Evolutionary conservation across 2,797 vertebrate genomes (phyloP).

Genomic region (Malacoctenus gilli): DNA sequence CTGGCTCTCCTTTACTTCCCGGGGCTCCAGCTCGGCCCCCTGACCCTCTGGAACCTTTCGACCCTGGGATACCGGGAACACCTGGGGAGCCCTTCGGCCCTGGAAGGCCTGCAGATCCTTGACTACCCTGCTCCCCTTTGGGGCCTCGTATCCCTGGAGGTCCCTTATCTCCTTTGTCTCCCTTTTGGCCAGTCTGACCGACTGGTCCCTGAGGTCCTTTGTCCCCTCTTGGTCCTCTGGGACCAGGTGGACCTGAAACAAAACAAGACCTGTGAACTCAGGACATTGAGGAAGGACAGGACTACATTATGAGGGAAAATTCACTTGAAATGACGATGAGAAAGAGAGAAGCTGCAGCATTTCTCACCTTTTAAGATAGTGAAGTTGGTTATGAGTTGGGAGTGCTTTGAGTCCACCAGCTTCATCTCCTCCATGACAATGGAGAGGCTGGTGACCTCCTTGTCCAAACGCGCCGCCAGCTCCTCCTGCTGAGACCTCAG

Average conservation of each 20-base stretch:
- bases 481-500: slow-evolving; percentile 90
- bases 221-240: slow-evolving; percentile 92
- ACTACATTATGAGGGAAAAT: neutral
- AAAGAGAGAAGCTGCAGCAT: too few relatives aligned
- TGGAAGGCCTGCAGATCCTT: slow-evolving; percentile 85
- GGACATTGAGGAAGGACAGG: too few relatives aligned
- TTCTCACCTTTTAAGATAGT: slow-evolving; percentile 93
- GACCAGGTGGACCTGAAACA: slow-evolving; percentile 91
- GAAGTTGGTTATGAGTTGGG: slow-evolving; percentile 97
- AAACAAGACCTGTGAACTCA: neutral
- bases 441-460: slow-evolving; percentile 91
- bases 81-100: slow-evolving; percentile 91
- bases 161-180: slow-evolving; percentile 93
- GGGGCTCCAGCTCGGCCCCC: slow-evolving; percentile 90
- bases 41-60: slow-evolving; percentile 92
- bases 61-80: slow-evolving; percentile 86
- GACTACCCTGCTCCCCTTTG: slow-evolving; percentile 87
- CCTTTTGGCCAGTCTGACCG: slow-evolving; percentile 88
- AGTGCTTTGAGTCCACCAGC: slow-evolving; percentile 94
- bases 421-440: slow-evolving; percentile 98
- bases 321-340: too few relatives aligned
- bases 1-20: slow-evolving; percentile 90
- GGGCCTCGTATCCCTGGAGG: slow-evolving; percentile 84
- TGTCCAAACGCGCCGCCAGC: slow-evolving; percentile 89
- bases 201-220: slow-evolving; percentile 86